Evolutionary conservation across 2,113 vertebrate genomes (phyloP).

Genomic region (Danio rerio): GRCz12tu NC_133200.1:35871501-35872000

Average conservation of each 20-base stretch:
- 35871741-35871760: not conserved
- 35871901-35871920: not conserved
- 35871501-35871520: conserved; percentile 53
- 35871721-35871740: conserved; percentile 29
- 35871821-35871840: not conserved
- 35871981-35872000: no score
- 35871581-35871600: conserved; percentile 42
- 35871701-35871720: conserved; percentile 20
- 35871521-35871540: conserved; percentile 70
- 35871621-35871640: conserved; percentile 42
- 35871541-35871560: conserved; percentile 67
- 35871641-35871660: conserved; percentile 26
- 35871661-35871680: conserved; percentile 31
- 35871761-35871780: no score
- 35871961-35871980: no score
- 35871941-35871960: not conserved
- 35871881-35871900: not conserved
- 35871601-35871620: conserved; percentile 27
- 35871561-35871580: conserved; percentile 61
- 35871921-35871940: not conserved
- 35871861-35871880: not conserved
- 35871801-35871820: not conserved
- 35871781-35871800: not conserved
- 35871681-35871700: conserved; percentile 42
- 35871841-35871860: not conserved